A percentile compares a stretch with the other conserved stretches of the same genome.
Evolutionary conservation across 2,888 invertebrate genomes (phyloP).

Genomic region (Petrophora chlorosata): DNA sequence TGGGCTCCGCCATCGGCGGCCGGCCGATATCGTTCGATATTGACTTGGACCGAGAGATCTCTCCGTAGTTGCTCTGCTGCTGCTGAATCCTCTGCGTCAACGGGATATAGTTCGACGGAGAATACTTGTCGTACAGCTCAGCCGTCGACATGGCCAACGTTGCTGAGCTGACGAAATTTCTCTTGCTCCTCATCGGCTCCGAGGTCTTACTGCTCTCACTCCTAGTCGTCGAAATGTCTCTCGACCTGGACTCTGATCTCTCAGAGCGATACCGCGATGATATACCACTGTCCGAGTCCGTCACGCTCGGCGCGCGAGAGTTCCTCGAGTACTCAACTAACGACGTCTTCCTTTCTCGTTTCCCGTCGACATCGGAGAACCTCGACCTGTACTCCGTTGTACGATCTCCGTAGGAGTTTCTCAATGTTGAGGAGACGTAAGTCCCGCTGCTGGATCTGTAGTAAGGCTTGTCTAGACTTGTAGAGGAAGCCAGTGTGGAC

Average conservation of each 20-base stretch:
- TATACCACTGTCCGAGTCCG: constrained; percentile 76
- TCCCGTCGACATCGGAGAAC: constrained; percentile 72
- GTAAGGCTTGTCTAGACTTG: constrained; percentile 82
- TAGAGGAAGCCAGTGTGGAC: constrained; percentile 71
- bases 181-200: constrained; percentile 1
- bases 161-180: constrained; percentile 59
- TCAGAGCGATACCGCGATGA: constrained; percentile 68
- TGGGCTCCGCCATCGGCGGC: constrained; percentile 67
- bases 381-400: constrained; percentile 69
- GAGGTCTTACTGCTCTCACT: constrained; percentile 78
- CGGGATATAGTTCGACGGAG: constrained; percentile 89
- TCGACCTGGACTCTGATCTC: constrained; percentile 79
- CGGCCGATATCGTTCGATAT: constrained; percentile 84
- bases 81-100: constrained; percentile 72
- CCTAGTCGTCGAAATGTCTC: constrained; percentile 81
- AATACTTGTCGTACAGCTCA: constrained; percentile 89
- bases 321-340: constrained; percentile 66
- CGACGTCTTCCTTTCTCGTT: constrained; percentile 69
- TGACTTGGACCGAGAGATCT: constrained; percentile 81
- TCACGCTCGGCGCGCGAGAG: constrained; percentile 72
- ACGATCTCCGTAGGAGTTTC: constrained; percentile 62
- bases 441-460: constrained; percentile 74
- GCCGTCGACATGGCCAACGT: constrained; percentile 85
- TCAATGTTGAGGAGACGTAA: constrained; percentile 63
- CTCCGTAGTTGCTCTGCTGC: constrained; percentile 60